phyloP scores from a whole-genome alignment of 2,113 vertebrate genomes.

The Puntigrus tetrazona region DNA sequence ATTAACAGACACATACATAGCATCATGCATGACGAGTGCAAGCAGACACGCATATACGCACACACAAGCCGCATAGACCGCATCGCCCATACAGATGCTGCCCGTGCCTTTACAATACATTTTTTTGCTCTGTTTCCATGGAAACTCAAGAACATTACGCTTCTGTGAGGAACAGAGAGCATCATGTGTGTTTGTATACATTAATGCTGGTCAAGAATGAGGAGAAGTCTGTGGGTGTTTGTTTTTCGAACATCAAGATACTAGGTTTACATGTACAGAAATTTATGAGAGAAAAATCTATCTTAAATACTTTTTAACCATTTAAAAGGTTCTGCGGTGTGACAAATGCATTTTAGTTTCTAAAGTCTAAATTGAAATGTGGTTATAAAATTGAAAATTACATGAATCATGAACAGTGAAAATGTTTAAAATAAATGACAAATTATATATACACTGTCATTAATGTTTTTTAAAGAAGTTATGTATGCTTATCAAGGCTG shows the following conservation, averaged over 20 bases:
- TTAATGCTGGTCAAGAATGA: conserved; percentile 16
- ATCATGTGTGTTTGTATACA: conserved; percentile 27
- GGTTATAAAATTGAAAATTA: not conserved
- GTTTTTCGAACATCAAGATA: not conserved
- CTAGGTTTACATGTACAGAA: not conserved
- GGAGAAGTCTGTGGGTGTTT: not conserved
- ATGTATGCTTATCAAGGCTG: too few species aligned
- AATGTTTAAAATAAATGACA: not conserved
- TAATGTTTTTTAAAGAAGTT: not conserved
- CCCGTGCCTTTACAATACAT: conserved; percentile 64
- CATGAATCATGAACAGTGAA: too few species aligned
- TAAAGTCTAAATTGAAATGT: not conserved
- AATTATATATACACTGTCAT: too few species aligned
- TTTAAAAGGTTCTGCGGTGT: not conserved
- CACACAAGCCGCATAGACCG: conserved; percentile 33
- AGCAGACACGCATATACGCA: not conserved
- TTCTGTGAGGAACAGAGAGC: conserved; percentile 35
- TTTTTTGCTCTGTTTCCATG: conserved; percentile 75
- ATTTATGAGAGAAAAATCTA: not conserved
- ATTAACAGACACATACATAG: conserved; percentile 46
- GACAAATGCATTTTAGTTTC: not conserved
- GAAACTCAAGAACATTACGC: conserved; percentile 62
- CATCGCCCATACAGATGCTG: conserved; percentile 55
- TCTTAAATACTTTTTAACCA: not conserved
- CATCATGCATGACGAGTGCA: not conserved